Base-by-base conservation (phyloP, 2,797 vertebrate genomes). In the Hirundo rustica region DNA sequence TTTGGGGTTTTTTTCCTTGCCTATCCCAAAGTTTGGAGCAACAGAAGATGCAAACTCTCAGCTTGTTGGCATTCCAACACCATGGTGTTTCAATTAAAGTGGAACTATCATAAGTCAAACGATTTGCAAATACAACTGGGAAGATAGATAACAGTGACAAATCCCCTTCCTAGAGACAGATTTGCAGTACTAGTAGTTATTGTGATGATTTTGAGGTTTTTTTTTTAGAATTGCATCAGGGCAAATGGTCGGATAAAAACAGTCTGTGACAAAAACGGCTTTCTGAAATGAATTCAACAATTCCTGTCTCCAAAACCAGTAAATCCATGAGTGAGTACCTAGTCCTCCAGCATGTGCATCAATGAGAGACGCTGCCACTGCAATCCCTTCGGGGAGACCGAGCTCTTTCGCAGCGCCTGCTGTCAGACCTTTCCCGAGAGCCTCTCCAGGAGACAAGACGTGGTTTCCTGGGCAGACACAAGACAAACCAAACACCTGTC, bases 271-370 rank as follows among this genome's bases (percentile, higher is more conserved):
- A 78, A 79, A 90, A 95, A 64, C 0, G 4, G 5, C 21, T 73
- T 90, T 85, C 19, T 65, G 16, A 54, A 72, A 82, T 47, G 6
- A 75, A 64, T 67, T 55, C 45, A 73, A 10, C 40, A 57, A 54
- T 71, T 77, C 27, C 79, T 27, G 16, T 40, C 73, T 60, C 53
- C 34, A 82, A 75, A 82, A 76, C 57, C 0, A 86, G 48, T 15
- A 73, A 89, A 66, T 5, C 51, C 1, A 16, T 9, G 45, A 55
- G 36, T 50, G 72, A 80, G 87, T 99, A 99, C 99, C 99, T 95
- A 99, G 96, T 85, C 99, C 99, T 98, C 99, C 99, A 25, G 99
- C 99, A 3, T 99, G 99, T 38, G 99, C 99, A 36, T 99, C 99
- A 19, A 99, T 99, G 76, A 99, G 98, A 15, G 99, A 99, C 55